Conservation (phyloP, 2,888 invertebrate species). For the Oscheius onirici region DNA sequence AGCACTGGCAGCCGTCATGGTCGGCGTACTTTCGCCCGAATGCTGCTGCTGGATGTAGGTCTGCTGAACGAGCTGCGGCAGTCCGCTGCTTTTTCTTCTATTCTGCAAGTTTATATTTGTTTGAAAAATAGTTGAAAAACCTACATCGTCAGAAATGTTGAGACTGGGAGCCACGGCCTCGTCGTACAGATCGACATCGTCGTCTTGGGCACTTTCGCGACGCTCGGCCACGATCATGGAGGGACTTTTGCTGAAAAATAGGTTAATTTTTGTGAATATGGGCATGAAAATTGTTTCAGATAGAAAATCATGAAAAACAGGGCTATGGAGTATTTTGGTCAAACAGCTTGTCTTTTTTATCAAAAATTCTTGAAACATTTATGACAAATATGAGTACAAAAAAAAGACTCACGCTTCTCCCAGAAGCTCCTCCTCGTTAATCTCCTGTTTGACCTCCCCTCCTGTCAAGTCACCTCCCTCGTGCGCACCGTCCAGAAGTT, state of each 20-base stretch:
- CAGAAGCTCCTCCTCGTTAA: slow-evolving; percentile 21
- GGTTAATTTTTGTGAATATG: too few relatives aligned
- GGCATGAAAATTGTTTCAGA: background rate
- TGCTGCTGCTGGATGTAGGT: too few relatives aligned
- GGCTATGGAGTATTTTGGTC: too few relatives aligned
- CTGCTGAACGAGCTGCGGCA: too few relatives aligned
- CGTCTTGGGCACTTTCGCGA: background rate
- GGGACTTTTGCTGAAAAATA: too few relatives aligned
- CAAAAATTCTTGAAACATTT: too few relatives aligned
- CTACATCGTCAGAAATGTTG: slow-evolving; percentile 2
- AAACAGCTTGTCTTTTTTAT: too few relatives aligned
- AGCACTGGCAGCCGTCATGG: background rate
- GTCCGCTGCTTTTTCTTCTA: too few relatives aligned
- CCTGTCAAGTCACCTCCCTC: background rate
- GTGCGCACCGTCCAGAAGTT: slow-evolving; percentile 2
- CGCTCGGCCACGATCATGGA: background rate
- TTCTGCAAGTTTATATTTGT: background rate
- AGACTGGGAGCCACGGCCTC: slow-evolving; percentile 64
- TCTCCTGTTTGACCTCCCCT: background rate
- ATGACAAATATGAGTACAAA: background rate
- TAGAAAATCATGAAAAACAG: too few relatives aligned
- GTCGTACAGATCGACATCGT: slow-evolving; percentile 64
- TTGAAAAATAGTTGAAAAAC: background rate
- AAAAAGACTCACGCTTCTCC: background rate
- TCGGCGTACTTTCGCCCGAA: background rate